Base-by-base conservation (phyloP, 2,797 vertebrate species). In the Rhabdomys pumilio region DNA sequence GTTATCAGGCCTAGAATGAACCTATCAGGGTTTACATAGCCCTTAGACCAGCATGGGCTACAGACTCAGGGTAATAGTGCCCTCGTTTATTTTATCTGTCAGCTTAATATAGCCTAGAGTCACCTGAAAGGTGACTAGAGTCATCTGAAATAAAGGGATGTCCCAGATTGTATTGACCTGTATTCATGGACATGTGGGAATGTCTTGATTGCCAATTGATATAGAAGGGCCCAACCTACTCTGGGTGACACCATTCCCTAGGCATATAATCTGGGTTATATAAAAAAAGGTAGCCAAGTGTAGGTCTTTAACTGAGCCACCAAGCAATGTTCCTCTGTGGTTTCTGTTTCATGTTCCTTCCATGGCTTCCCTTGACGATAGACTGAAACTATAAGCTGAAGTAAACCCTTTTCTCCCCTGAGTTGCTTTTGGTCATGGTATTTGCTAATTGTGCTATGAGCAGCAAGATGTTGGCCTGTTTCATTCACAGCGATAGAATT, bases 1-100 rank as follows among this genome's bases (percentile, higher is more conserved):
- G 41, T 82, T 61, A 34, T 77, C 20, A 38, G 84, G 29, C 47
- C 47, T 38, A 38, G 81, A 79, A 41, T 50, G 41, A 85, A 50
- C 38, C 34, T 5, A 2, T 50, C 10, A 15, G 6, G 10, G 44
- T 14, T 24, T 4, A 50, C 4, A 34, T 9, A 41, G 82, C 47
- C 17, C 2, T 0, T 7, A 6, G 20, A 41, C 55, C 63, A 31
- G 17, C 1, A 3, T 8, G 19, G 44, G 26, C 72, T 53, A 2
- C 7, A 75, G 41, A 47, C 22, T 76, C 63, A 57, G 69, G n/a
- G 20, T n/a, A n/a, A 22, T 67, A 22, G 26, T n/a, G 50, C 41
- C 50, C 67, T 55, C 9, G 4, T 38, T 4, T 6, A 9, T 34
- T 55, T 72, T 87, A 72, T 72, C 22, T 87, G 65, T 72, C 50